These are phyloP conservation scores for Pterostichus niger DNA, from an alignment of 2,888 invertebrate genomes.

Conservation along the genomic window DNA sequence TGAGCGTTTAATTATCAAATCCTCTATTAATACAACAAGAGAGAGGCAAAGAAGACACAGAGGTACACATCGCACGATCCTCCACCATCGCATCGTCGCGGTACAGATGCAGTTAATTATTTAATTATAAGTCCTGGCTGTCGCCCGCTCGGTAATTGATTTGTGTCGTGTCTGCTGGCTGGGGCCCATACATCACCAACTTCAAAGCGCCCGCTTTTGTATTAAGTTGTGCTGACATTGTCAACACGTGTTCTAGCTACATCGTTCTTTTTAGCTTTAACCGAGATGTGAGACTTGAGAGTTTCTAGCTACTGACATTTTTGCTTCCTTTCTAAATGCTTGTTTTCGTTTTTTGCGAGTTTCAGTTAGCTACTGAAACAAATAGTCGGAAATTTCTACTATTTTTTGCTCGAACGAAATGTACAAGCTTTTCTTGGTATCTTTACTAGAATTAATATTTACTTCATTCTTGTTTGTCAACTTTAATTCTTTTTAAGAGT, in stretches of 20 bases:
- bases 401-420: background rate
- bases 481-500: too few relatives aligned
- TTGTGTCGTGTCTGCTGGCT: constrained; percentile 18
- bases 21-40: background rate
- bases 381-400: background rate
- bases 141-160: constrained; percentile 43
- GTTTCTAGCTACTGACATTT: background rate
- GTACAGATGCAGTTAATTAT: constrained; percentile 36
- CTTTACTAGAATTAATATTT: too few relatives aligned
- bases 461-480: too few relatives aligned
- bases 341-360: constrained; percentile 3
- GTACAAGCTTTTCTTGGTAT: too few relatives aligned
- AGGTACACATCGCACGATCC: background rate
- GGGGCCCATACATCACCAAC: constrained; percentile 16
- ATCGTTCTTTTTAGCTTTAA: background rate
- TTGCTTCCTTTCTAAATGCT: background rate
- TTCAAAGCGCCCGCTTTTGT: constrained; percentile 27
- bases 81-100: background rate
- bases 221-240: constrained; percentile 36
- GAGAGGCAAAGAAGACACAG: background rate
- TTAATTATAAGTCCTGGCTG: constrained; percentile 26
- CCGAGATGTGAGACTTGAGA: too few relatives aligned
- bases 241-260: constrained; percentile 27
- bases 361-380: background rate
- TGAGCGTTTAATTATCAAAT: constrained; percentile 10